Conservation (phyloP, 2,113 vertebrate species). For the Vidua macroura region DNA sequence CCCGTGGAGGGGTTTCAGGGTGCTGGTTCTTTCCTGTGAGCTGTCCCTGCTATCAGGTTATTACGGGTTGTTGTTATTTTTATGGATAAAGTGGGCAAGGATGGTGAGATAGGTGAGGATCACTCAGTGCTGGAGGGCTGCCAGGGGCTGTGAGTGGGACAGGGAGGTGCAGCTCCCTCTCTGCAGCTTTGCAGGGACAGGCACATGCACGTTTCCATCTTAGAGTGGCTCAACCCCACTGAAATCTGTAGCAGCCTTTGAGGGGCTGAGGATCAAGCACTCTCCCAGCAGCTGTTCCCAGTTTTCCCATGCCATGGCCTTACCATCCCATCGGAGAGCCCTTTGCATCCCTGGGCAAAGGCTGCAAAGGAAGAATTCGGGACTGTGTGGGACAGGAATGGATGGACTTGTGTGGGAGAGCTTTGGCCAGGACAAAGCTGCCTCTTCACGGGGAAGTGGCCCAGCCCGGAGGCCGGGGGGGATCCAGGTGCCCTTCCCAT, state of each 20-base stretch:
- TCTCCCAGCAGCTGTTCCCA: background rate
- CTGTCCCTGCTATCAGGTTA: background rate
- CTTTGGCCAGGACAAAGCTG: background rate
- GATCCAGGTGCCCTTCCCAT: background rate
- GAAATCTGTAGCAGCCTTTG: background rate
- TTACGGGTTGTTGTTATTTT: background rate
- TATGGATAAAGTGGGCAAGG: background rate
- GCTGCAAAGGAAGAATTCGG: background rate
- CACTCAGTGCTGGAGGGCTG: background rate
- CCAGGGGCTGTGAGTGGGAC: background rate
- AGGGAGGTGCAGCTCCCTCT: background rate
- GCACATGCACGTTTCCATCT: background rate
- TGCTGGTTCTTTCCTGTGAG: background rate
- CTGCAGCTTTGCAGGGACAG: background rate
- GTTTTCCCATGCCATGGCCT: background rate
- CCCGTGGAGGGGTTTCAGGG: background rate
- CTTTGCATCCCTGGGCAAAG: background rate
- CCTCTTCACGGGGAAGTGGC: background rate
- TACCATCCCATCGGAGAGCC: rapidly evolving
- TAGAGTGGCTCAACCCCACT: rapidly evolving
- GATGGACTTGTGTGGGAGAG: rapidly evolving
- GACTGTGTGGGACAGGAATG: rapidly evolving
- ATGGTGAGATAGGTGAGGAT: background rate
- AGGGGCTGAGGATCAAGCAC: background rate
- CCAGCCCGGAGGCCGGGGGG: background rate